Evolutionary conservation across 2,113 vertebrate genomes (phyloP), one percentile per base, ranked within the genome.

Genomic region (Hystrix brachyura): DNA sequence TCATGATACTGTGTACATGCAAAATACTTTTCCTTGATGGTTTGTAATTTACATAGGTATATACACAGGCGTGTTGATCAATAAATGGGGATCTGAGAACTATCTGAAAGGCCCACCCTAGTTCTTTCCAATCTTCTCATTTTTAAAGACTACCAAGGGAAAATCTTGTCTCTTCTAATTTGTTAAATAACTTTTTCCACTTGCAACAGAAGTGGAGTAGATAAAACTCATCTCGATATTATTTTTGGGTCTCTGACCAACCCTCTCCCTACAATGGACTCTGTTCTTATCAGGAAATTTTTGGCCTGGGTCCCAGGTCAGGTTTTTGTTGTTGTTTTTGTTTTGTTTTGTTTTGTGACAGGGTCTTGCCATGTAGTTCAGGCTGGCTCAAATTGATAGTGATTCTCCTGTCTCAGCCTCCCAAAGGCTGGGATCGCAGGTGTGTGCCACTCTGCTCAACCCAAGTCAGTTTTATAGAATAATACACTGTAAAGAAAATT

Each of bases 1-100:
- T 88, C 74, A 67, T 17, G 92, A 97, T 97, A 84, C 64, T 96
- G 96, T 93, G 92, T 72, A 94, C 97, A 98, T 97, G 97, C 97
- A 95, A 94, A 72, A 95, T 57, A 82, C 43, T 85, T 80, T 93
- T 94, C 87, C 71, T 90, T 83, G 65, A 93, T 92, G 80, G 64
- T 84, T 64, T 82, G 92, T 86, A 48, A 93, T 34, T 90, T 38
- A 71, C 4, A 23, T 14, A 43, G 9, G 1, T 90, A 48, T 72
- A 60, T 32, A 91, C 80, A 83, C 18, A 64, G 3, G 64, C 32
- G 7, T 13, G 19, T 62, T 72, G 92, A 83, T 23, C 19, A 69
- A 62, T 85, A 92, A 85, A 83, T 1, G 32, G 60, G 90, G 96
- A 74, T 83, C 86, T 65, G 94, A 53, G 34, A 98, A 98, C 96